Evolutionary conservation across 2,888 invertebrate species (phyloP).

Genomic region (Tenthredo livida): DNA sequence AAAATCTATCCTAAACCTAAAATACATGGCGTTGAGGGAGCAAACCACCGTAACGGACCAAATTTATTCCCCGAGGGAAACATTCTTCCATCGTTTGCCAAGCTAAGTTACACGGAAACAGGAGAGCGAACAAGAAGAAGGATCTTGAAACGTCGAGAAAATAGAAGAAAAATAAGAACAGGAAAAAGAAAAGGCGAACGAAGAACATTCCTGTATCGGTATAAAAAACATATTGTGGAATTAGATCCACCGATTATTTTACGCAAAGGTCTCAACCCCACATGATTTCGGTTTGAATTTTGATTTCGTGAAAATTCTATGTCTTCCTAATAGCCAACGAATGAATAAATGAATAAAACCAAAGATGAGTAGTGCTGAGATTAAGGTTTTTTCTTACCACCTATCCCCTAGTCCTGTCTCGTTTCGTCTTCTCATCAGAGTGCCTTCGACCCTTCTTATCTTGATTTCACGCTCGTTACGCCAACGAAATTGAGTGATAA

Average conservation of each 20-base stretch:
- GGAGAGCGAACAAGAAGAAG: background rate
- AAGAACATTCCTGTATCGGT: background rate
- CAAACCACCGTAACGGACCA: constrained; percentile 11
- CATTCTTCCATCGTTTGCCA: constrained; percentile 27
- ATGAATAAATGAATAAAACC: constrained; percentile 3
- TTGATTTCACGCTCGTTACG: constrained; percentile 43
- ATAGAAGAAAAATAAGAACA: background rate
- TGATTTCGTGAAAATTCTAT: background rate
- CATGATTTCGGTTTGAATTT: background rate
- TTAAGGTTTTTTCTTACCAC: background rate
- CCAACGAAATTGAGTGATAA: constrained; percentile 37
- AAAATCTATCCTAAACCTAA: constrained; percentile 52
- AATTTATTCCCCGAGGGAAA: constrained; percentile 40
- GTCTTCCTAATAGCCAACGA: background rate
- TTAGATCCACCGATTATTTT: background rate
- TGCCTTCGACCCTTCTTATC: constrained; percentile 9
- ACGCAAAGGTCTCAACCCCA: background rate
- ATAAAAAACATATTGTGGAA: background rate
- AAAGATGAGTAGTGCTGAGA: background rate
- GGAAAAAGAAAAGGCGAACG: background rate
- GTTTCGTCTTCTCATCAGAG: background rate
- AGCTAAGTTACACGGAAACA: background rate
- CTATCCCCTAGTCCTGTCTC: background rate
- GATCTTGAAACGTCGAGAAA: background rate
- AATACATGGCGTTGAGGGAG: constrained; percentile 21